These are phyloP conservation scores for Mimas tiliae DNA, from an alignment of 2,888 invertebrate species.

Conservation along the genomic window DNA sequence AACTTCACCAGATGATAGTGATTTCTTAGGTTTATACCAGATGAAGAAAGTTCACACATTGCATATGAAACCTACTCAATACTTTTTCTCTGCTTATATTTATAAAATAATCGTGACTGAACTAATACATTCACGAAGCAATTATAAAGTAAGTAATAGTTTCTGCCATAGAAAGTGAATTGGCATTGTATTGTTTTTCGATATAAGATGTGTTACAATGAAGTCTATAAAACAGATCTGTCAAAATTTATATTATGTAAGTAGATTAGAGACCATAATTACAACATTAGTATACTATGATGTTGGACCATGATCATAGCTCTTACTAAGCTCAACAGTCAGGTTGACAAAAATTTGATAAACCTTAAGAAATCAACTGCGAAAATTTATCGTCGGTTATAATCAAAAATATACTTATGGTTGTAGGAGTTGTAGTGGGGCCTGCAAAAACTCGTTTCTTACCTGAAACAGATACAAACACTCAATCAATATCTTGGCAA, in stretches of 20 bases:
- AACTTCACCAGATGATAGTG: too few relatives aligned
- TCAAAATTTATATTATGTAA: too few relatives aligned
- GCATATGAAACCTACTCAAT: background rate
- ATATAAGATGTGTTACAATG: background rate
- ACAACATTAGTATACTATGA: too few relatives aligned
- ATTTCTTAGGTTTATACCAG: too few relatives aligned
- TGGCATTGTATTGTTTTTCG: background rate
- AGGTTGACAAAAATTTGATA: too few relatives aligned
- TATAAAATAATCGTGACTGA: constrained; percentile 18
- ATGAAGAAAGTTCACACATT: background rate
- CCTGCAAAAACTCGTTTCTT: background rate
- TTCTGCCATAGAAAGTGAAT: constrained; percentile 13
- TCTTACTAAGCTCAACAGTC: too few relatives aligned
- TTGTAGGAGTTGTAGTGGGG: background rate
- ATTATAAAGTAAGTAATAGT: constrained; percentile 3
- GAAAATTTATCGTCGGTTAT: background rate
- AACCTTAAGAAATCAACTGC: background rate
- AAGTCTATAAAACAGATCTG: background rate
- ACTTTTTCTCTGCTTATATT: background rate
- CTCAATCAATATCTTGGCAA: background rate
- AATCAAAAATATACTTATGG: background rate
- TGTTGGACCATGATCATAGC: too few relatives aligned
- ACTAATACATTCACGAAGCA: constrained; percentile 4
- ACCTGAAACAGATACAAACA: constrained; percentile 16
- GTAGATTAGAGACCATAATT: background rate